Evolutionary conservation across 2,797 vertebrate species (phyloP), one percentile per base, ranked within the genome.

Genomic region (Clamator glandarius): DNA sequence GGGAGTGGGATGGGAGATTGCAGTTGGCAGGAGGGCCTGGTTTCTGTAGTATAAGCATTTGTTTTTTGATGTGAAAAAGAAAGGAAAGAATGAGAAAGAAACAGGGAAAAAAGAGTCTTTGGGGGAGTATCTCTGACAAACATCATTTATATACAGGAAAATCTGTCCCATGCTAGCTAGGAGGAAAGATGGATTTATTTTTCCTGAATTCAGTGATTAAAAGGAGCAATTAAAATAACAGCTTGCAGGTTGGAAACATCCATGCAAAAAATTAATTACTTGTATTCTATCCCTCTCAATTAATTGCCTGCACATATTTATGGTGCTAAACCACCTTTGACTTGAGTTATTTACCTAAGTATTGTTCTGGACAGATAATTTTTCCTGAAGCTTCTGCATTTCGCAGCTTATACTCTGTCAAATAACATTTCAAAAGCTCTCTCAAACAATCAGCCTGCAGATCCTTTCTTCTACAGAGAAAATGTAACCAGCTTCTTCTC

Each of bases 1-100:
- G 51, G 54, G 82, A 91, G 94, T 93, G 94, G 94, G 92, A 91
- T 89, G 92, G 81, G 59, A 91, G 87, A 75, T 46, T 59, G 64
- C 29, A 36, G 19, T 79, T 95, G 87, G 85, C 90, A 90, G 83
- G 26, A 87, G 75, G 61, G 84, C 50, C 87, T 61, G 52, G 82
- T 82, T 87, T 61, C 87, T 78, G 57, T 9, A 36, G 33, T 42
- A 28, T 58, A 61, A 75, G 82, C 50, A 25, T 87, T 94, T 93
- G 75, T 52, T 52, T 83, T 91, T 77, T 52, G 26, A 66, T 74
- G 33, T 69, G 72, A 91, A 76, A 91, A 44, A 59, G 61, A 88
- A 72, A 88, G 50, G 80, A 87, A 75, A 89, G 54, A 35, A 79
- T 79, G 87, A 75, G 79, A 92, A 89, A 80, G 66, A 76, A 44